Conservation (phyloP, 2,113 vertebrate species). For the Rhegmatorhina hoffmannsi region DNA sequence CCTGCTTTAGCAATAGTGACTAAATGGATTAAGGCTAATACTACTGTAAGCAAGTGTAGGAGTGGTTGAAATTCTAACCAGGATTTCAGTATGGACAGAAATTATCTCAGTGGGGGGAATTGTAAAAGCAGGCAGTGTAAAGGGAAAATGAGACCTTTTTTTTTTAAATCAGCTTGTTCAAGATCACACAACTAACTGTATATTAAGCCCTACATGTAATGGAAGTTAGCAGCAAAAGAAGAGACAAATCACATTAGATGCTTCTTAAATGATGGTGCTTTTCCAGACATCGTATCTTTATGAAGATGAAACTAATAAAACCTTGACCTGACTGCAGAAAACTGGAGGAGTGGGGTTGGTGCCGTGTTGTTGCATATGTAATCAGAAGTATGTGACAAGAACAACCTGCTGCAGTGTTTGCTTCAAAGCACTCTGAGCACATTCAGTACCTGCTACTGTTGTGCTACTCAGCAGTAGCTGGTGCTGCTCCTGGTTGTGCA, state of each 20-base stretch:
- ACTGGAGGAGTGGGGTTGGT: background rate
- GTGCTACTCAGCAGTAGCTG: background rate
- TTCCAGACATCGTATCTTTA: background rate
- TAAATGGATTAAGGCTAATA: slow-evolving; percentile 16
- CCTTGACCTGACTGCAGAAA: background rate
- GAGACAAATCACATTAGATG: accelerated
- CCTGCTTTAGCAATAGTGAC: background rate
- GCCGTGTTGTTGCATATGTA: background rate
- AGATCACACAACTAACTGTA: background rate
- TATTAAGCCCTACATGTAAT: background rate
- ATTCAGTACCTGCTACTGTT: background rate
- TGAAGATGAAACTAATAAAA: background rate
- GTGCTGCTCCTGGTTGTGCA: background rate
- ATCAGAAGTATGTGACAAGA: background rate
- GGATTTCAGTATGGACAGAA: background rate
- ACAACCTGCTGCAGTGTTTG: background rate
- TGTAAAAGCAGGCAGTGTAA: background rate
- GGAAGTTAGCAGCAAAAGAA: background rate
- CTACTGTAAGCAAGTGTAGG: background rate
- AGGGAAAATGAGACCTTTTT: background rate
- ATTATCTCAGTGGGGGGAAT: background rate
- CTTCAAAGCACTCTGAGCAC: background rate
- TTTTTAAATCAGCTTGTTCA: background rate
- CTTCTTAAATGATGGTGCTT: background rate
- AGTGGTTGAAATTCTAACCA: background rate